A percentile compares a stretch with the other conserved stretches of the same genome.
Evolutionary conservation across 2,888 invertebrate species (phyloP).

Genomic region (Watsonalla cultraria): DNA sequence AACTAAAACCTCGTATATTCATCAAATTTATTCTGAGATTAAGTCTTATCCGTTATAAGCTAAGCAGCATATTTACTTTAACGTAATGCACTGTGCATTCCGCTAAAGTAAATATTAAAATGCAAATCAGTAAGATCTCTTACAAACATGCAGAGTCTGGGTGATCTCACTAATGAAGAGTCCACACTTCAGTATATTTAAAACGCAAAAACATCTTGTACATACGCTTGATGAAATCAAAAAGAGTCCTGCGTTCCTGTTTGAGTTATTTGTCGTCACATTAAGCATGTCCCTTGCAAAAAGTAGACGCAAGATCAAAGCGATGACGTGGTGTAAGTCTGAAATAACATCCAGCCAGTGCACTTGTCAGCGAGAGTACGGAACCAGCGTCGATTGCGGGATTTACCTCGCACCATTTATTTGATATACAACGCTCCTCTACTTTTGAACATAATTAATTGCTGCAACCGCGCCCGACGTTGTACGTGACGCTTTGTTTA

Average conservation of each 20-base stretch:
- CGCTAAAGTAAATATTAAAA: conserved; percentile 35
- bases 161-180: conserved; percentile 71
- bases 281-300: conserved; percentile 70
- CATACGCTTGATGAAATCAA: conserved; percentile 47
- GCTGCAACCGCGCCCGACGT: conserved; percentile 3
- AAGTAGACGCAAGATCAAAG: conserved; percentile 71
- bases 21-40: too few species aligned
- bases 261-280: conserved; percentile 77
- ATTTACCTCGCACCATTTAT: conserved; percentile 20
- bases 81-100: conserved; percentile 9
- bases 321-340: conserved; percentile 58
- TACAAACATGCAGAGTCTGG: conserved; percentile 34
- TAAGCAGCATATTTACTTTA: not conserved
- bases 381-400: conserved; percentile 19
- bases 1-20: too few species aligned
- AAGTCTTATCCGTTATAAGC: too few species aligned
- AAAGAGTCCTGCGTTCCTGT: conserved; percentile 59
- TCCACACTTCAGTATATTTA: conserved; percentile 37
- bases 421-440: conserved; percentile 12
- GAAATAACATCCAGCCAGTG: conserved; percentile 60
- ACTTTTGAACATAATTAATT: conserved; percentile 5
- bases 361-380: conserved; percentile 39
- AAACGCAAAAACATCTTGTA: conserved; percentile 55
- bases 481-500: not conserved
- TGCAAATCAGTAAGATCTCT: conserved; percentile 36